Percentiles rank a stretch among this genome's conserved stretches.
These are phyloP conservation scores for Spea hammondii DNA, from an alignment of 2,797 vertebrate genomes.

Conservation along the genomic window DNA sequence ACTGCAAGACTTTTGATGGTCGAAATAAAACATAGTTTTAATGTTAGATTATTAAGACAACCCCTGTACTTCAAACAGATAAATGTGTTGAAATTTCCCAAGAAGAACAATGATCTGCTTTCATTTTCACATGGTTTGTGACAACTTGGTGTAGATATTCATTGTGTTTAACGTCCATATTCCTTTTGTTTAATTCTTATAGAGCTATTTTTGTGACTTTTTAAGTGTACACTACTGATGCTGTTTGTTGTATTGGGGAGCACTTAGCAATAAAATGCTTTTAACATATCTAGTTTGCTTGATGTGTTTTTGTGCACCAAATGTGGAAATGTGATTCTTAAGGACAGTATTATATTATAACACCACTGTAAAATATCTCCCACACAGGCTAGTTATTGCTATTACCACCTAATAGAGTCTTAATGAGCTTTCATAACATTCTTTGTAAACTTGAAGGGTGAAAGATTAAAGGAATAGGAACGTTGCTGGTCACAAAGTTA, in stretches of 20 bases:
- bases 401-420: neutral
- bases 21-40: constrained; percentile 58
- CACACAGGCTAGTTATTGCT: neutral
- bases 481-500: too few relatives aligned
- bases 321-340: neutral
- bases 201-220: constrained; percentile 64
- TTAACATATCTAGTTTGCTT: constrained; percentile 47
- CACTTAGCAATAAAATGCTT: constrained; percentile 82
- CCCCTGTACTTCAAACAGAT: constrained; percentile 77
- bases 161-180: constrained; percentile 63
- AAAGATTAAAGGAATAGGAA: too few relatives aligned
- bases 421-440: neutral
- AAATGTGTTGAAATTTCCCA: constrained; percentile 53
- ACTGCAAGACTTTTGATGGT: constrained; percentile 66
- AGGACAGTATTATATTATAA: neutral
- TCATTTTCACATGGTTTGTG: constrained; percentile 38
- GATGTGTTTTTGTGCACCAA: neutral
- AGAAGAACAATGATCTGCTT: constrained; percentile 55
- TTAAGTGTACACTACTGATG: constrained; percentile 88
- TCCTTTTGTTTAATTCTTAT: constrained; percentile 61
- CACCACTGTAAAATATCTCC: neutral
- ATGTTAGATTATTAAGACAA: constrained; percentile 67
- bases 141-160: constrained; percentile 62
- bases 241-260: constrained; percentile 87
- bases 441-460: too few relatives aligned